phyloP scores from a whole-genome alignment of 2,797 vertebrate species.

The Halcyon chelicuti region DNA sequence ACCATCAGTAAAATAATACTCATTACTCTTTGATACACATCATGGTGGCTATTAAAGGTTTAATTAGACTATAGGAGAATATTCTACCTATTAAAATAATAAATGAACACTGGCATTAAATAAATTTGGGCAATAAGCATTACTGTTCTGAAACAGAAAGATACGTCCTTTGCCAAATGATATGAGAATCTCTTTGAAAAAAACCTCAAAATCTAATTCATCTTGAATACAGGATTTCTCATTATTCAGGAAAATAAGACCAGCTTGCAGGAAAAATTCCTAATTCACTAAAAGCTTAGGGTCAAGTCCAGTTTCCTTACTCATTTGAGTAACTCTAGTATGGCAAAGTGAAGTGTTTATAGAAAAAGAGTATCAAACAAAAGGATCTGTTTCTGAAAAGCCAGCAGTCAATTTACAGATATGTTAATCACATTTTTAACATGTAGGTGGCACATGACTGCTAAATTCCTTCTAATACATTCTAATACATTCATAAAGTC shows the following conservation, averaged over 20 bases:
- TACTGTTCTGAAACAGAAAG: background rate
- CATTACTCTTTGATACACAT: background rate
- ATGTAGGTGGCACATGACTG: background rate
- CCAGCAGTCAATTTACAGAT: background rate
- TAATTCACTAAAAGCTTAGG: background rate
- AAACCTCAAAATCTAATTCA: background rate
- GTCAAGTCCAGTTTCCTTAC: background rate
- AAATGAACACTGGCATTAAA: background rate
- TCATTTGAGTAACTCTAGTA: background rate
- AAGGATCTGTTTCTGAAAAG: background rate
- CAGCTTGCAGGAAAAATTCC: background rate
- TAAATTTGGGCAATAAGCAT: background rate
- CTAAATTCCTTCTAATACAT: background rate
- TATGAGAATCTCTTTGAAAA: background rate
- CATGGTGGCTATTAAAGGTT: background rate
- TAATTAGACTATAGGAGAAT: background rate
- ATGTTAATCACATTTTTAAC: background rate
- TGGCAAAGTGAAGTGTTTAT: background rate
- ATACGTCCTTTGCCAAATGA: background rate
- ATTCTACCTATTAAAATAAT: background rate
- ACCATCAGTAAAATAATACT: background rate
- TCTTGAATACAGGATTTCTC: background rate
- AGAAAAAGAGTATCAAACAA: background rate
- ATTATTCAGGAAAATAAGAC: background rate
- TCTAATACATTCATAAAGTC: background rate